Evolutionary conservation across 2,797 vertebrate genomes (phyloP).

Genomic region (Pygocentrus nattereri): DNA sequence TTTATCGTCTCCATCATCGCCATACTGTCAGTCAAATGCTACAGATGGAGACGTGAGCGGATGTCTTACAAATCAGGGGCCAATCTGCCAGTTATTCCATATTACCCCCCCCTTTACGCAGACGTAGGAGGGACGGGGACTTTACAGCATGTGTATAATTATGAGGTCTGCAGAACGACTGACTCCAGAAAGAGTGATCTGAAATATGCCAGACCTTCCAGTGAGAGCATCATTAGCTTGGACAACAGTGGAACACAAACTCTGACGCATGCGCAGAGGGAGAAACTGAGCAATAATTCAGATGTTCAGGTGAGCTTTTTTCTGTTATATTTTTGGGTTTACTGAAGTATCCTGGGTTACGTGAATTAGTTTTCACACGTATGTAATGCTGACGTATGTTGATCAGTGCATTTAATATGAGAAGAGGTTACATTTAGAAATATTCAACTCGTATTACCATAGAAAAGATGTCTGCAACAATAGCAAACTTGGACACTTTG

Average conservation of each 20-base stretch:
- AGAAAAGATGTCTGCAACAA: too few relatives aligned
- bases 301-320: too few relatives aligned
- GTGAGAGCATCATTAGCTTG: conserved; percentile 51
- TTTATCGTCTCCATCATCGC: conserved; percentile 62
- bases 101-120: conserved; percentile 74
- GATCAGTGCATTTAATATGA: too few relatives aligned
- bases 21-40: conserved; percentile 61
- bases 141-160: conserved; percentile 64
- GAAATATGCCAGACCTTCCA: conserved; percentile 49
- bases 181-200: conserved; percentile 66
- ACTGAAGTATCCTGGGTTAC: too few relatives aligned
- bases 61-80: conserved; percentile 60
- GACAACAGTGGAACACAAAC: conserved; percentile 45
- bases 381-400: too few relatives aligned
- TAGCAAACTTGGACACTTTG: too few relatives aligned
- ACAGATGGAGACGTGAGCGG: conserved; percentile 61
- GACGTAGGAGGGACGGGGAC: conserved; percentile 70
- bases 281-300: not conserved
- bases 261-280: conserved; percentile 4
- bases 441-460: too few relatives aligned
- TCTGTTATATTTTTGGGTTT: too few relatives aligned
- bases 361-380: too few relatives aligned
- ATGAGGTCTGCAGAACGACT: conserved; percentile 64
- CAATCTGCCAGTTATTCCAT: conserved; percentile 65
- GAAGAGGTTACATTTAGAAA: too few relatives aligned